Conservation (phyloP, 2,888 invertebrate genomes). For the Nymphalis polychloros region DNA sequence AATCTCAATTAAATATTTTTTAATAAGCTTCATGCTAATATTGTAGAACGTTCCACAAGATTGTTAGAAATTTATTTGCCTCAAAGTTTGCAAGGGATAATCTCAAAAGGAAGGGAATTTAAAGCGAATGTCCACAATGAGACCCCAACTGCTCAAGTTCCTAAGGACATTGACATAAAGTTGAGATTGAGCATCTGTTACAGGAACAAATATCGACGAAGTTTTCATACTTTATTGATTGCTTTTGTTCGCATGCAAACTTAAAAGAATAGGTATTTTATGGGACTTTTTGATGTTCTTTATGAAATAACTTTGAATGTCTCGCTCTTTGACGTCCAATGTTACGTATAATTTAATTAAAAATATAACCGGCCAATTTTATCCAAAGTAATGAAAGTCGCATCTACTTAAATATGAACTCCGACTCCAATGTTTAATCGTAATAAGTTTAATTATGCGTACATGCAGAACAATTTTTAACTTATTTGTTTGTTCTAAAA, state of each 20-base stretch:
- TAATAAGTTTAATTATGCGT: too few relatives aligned
- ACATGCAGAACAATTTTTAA: too few relatives aligned
- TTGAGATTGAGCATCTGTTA: conserved; percentile 28
- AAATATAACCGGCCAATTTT: too few relatives aligned
- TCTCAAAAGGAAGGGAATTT: conserved; percentile 19
- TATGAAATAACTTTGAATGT: too few relatives aligned
- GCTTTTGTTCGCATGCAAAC: conserved; percentile 8
- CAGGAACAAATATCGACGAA: conserved; percentile 28
- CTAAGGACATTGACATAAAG: conserved; percentile 13
- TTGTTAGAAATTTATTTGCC: conserved; percentile 15
- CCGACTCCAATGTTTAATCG: too few relatives aligned
- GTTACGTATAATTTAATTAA: too few relatives aligned
- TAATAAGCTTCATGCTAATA: neutral
- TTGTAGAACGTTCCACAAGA: neutral
- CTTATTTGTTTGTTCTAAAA: too few relatives aligned
- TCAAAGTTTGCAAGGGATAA: conserved; percentile 22
- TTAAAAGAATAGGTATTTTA: neutral
- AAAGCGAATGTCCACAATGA: conserved; percentile 20
- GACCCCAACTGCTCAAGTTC: conserved; percentile 20
- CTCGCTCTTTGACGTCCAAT: too few relatives aligned
- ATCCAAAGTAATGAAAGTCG: too few relatives aligned
- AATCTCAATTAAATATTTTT: neutral
- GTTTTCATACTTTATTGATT: conserved; percentile 19
- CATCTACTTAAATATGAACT: too few relatives aligned
- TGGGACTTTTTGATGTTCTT: neutral